Evolutionary conservation across 2,888 invertebrate species (phyloP), one percentile per base, ranked within the genome.

Genomic region (Volucella zonaria): DNA sequence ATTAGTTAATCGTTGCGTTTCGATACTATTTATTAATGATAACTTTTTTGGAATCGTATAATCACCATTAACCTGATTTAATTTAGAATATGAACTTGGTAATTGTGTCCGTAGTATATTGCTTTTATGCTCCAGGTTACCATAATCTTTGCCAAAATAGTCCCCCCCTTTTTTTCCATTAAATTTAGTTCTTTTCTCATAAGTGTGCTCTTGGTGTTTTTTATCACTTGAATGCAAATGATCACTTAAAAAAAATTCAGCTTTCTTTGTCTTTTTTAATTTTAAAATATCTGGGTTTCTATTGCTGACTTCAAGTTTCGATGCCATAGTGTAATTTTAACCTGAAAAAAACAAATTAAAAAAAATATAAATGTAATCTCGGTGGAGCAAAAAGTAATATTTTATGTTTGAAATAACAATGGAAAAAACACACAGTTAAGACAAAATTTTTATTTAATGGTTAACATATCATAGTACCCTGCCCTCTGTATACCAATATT

Each of bases 261-360:
- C 12, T 66, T 43, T 66, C 43, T 15, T 75, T 15, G 12, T 40
- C 31, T 31, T 6, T 31, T 31, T 14, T 40, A 47, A 47, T 43
- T 67, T 42, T 73, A 82, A 71, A 56, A 49, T 61, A 73, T 38
- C 47, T 38, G 61, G 66, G 18, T 56, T 73, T 18, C 59, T 38
- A 49, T 67, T 71, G 67, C 11, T 42, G 73, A 64, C n/a, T 78
- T 82, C 68, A 73, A 43, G 31, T 64, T 51, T 43, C 68, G 79
- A 74, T 79, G 82, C 82, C 82, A 82, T 82, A 82, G 15, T 79
- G 79, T 38, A 52, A 45, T 40, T 9, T 68, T 58, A 62, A 45
- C 67, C 82, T 82, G 79, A n/a, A 79, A 79, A 51, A 3, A 31
- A 6, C 0, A 31, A 40, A 11, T 58, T 15, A 12, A 12, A 45